Percentiles rank a stretch among this genome's conserved stretches.
Evolutionary conservation across 1,140 invertebrate genomes (phyloP).

Genomic region (Semibalanus balanoides): DNA sequence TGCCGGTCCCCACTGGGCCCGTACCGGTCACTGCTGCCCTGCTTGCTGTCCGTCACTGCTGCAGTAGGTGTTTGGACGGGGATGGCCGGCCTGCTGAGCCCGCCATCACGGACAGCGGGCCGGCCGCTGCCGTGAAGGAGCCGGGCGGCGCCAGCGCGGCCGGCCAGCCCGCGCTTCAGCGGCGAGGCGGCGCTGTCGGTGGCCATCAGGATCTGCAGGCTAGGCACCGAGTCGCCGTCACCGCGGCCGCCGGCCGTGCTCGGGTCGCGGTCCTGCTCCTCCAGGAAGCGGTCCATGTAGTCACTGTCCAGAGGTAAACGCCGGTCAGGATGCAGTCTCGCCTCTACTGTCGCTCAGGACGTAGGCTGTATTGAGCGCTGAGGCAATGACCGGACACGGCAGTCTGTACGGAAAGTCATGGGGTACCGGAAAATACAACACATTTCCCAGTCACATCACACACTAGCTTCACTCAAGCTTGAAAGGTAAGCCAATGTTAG

Average conservation of each 20-base stretch:
- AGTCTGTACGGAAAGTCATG: no score
- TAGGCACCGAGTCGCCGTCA: conserved; percentile 19
- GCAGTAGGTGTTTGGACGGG: background rate
- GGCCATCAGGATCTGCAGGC: conserved; percentile 22
- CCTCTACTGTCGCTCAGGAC: no score
- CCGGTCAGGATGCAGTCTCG: no score
- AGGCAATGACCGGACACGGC: no score
- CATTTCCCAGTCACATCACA: no score
- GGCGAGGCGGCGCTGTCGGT: background rate
- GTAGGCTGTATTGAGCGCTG: no score
- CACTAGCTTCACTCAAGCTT: no score
- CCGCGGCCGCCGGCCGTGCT: conserved; percentile 20
- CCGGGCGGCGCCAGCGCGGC: background rate
- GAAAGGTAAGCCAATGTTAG: no score
- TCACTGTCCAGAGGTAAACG: no score
- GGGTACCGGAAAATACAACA: no score
- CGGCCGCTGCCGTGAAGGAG: background rate
- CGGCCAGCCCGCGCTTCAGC: conserved; percentile 6
- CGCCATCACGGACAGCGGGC: background rate
- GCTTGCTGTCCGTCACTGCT: background rate
- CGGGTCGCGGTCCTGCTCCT: conserved; percentile 48
- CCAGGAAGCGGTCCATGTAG: conserved; percentile 72
- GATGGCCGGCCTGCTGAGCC: background rate
- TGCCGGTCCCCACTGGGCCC: no score
- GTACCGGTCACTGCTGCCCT: no score